Evolutionary conservation across 2,888 invertebrate genomes (phyloP), one percentile per base, ranked within the genome.

Genomic region (Epistrophe grossulariae): DNA sequence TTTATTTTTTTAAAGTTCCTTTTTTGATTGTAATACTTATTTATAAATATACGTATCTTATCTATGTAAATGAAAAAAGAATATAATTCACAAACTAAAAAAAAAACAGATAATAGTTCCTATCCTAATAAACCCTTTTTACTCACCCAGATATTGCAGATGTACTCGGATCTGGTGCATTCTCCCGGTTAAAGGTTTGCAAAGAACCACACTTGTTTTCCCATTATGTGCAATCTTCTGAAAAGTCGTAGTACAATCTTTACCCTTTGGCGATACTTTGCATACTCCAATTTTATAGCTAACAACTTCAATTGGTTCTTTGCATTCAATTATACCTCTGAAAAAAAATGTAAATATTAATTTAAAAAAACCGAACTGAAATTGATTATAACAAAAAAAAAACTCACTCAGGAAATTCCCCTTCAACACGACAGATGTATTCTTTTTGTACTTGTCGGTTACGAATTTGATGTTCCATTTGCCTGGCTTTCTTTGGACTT

Each of bases 131-230:
- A 48, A 9, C 10, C n/a, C 2, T 59, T 31, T 19, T 13, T 28
- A n/a, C 52, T 48, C 92, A 98, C 98, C 99, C 91, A 99, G 94
- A 93, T 97, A 99, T 93, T 99, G 99, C 88, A 99, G 95, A 93
- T 99, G 99, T 40, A 99, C 99, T 88, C 99, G 95, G 90, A 99
- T 99, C 94, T 99, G 99, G 93, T 99, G 99, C 96, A 99, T 99
- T 88, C 99, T 94, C 2, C 99, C 99, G 0, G 99, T 99, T 91
- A 97, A 96, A 1, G 99, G 99, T 91, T 96, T 96, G 94, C 99
- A 99, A 45, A 97, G 94, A 10, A 99, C 98, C 38, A 99, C 97
- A 91, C 99, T 99, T 0, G 98, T 97, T 91, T 96, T 96, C 4
- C 96, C 96, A 93, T 99, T 98, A 93, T 94, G 98, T 40, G 97